Evolutionary conservation across 2,888 invertebrate species (phyloP), one percentile per base, ranked within the genome.

Genomic region (Zaprionus obscuricornis): DNA sequence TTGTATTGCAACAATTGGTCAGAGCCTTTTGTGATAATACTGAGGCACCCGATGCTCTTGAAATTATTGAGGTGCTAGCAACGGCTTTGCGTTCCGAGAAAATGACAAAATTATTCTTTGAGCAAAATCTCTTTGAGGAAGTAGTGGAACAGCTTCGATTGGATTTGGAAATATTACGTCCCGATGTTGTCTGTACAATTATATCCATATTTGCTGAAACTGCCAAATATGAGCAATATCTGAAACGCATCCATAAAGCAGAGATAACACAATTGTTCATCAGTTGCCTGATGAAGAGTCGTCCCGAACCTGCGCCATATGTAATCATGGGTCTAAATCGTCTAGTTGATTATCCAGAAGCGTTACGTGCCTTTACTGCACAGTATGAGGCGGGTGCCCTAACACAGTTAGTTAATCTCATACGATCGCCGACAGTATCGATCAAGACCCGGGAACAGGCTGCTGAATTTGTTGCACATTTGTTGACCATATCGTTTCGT

Each of bases 101-200:
- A 24, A 79, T 88, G 73, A 70, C 84, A 0, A 74, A 83, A 22
- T 37, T 88, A 3, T 88, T 87, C 37, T 88, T 88, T 34, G 86
- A 88, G 29, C 74, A 82, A 16, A 88, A 88, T 58, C 72, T 87
- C 0, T 88, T 87, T 22, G 86, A 88, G 3, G 62, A 65, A 46
- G 74, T 84, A 20, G 54, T 86, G 10, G 73, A 73, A 42, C 54
- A 74, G 2, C 6, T 88, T 3, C 51, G 57, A 2, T 51, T 39
- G 0, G 40, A 69, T 16, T 42, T 74, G 18, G 58, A 64, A 0
- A 20, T 40, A 0, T 16, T 66, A 11, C 36, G 60, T 0, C 29
- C 70, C 3, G 68, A 71, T 0, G 47, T 64, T 1, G 49, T 69
- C 2, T 88, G 85, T 57, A 63, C 66, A 11, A 70, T 86, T 1